Evolutionary conservation across 2,888 invertebrate species (phyloP).

Genomic region (Caenorhabditis becei): DNA sequence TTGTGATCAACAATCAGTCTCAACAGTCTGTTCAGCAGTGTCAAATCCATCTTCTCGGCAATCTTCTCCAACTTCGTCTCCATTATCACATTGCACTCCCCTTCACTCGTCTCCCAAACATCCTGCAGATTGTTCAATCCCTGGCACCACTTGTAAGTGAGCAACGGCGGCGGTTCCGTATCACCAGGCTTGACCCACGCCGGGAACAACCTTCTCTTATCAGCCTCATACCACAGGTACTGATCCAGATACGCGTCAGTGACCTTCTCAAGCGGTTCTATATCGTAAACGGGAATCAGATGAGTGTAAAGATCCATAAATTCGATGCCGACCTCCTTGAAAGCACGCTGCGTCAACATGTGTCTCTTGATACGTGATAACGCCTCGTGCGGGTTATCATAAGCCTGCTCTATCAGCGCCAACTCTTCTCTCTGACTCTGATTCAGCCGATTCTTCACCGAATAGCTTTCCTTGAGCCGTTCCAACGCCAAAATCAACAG

Average conservation of each 20-base stretch:
- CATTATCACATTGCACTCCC: slow-evolving; percentile 97
- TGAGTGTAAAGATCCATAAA: slow-evolving; percentile 99
- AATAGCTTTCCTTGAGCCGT: slow-evolving; percentile 84
- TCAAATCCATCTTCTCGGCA: slow-evolving; percentile 99
- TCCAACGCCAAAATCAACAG: slow-evolving; percentile 96
- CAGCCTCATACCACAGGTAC: slow-evolving; percentile 98
- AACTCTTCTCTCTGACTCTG: slow-evolving; percentile 99
- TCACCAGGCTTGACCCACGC: slow-evolving; percentile 99
- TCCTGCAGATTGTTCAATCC: slow-evolving; percentile 86
- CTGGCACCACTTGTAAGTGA: slow-evolving; percentile 98
- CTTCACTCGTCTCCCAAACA: slow-evolving; percentile 98
- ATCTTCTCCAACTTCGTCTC: slow-evolving; percentile 98
- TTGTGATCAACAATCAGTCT: slow-evolving; percentile 97
- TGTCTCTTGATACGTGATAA: slow-evolving; percentile 99
- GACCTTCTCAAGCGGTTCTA: slow-evolving; percentile 98
- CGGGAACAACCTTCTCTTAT: slow-evolving; percentile 95
- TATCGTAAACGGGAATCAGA: slow-evolving; percentile 98
- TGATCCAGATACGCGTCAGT: slow-evolving; percentile 99
- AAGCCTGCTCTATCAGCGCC: slow-evolving; percentile 98
- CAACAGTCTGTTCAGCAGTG: slow-evolving; percentile 94
- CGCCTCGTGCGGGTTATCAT: slow-evolving; percentile 99
- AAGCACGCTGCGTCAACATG: slow-evolving; percentile 90
- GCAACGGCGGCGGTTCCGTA: slow-evolving; percentile 91
- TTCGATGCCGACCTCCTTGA: slow-evolving; percentile 92
- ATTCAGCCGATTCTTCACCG: slow-evolving; percentile 87